These are phyloP conservation scores for Tapirus indicus DNA, from an alignment of 2,797 vertebrate species.

Conservation along the genomic window DNA sequence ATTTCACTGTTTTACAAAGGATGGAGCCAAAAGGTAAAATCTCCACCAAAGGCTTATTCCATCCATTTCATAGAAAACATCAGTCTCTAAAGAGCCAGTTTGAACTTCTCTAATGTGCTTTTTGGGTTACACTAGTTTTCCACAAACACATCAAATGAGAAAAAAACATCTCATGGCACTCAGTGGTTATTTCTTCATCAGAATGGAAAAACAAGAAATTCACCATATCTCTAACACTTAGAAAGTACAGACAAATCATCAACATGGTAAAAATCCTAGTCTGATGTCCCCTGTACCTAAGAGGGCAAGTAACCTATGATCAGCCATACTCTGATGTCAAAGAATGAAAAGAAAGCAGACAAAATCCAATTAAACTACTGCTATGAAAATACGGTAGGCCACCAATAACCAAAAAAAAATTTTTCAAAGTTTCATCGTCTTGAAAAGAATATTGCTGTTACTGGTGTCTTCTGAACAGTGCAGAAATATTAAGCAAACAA, in stretches of 20 bases:
- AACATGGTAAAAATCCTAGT: conserved; percentile 96
- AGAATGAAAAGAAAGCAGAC: conserved; percentile 66
- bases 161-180: neutral
- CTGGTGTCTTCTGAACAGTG: conserved; percentile 36
- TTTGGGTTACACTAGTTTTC: conserved; percentile 23
- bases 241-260: conserved; percentile 95
- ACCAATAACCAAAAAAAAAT: neutral
- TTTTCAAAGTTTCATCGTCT: conserved; percentile 33
- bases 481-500: neutral
- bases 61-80: conserved; percentile 37
- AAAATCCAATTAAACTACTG: conserved; percentile 12
- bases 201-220: conserved; percentile 80
- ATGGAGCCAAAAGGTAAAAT: neutral
- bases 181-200: conserved; percentile 3
- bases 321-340: conserved; percentile 91
- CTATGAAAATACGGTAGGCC: conserved; percentile 30
- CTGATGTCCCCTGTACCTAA: conserved; percentile 94
- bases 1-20: conserved; percentile 10
- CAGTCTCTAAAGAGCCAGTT: neutral
- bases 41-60: neutral
- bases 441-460: conserved; percentile 22
- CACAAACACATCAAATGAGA: conserved; percentile 36
- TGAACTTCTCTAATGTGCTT: neutral
- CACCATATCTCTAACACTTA: conserved; percentile 95
- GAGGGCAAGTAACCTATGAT: conserved; percentile 96